Evolutionary conservation across 2,888 invertebrate genomes (phyloP).

Genomic region (Latrodectus elegans): DNA sequence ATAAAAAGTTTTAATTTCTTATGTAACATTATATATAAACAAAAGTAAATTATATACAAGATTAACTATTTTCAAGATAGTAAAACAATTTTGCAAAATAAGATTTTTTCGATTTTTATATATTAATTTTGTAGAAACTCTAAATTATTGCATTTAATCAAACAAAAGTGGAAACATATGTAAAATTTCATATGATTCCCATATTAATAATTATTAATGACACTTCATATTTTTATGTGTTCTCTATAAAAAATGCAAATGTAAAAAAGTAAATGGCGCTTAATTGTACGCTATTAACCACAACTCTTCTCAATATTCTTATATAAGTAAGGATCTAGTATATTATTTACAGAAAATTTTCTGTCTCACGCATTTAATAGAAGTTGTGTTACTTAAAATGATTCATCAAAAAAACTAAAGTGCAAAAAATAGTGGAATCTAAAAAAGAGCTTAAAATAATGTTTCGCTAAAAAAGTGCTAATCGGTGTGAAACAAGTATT

Average conservation of each 20-base stretch:
- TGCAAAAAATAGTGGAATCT: conserved; percentile 31
- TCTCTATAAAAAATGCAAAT: conserved; percentile 11
- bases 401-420: conserved; percentile 46
- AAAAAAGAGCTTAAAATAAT: not conserved
- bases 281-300: conserved; percentile 46
- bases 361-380: conserved; percentile 35
- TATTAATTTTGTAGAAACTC: too few relatives aligned
- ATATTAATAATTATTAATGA: not conserved
- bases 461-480: not conserved
- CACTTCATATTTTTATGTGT: not conserved
- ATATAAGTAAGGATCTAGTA: conserved; percentile 4
- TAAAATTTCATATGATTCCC: not conserved
- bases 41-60: too few relatives aligned
- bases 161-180: too few relatives aligned
- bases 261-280: conserved; percentile 14
- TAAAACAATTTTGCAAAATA: too few relatives aligned
- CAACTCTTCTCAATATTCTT: conserved; percentile 35
- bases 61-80: too few relatives aligned
- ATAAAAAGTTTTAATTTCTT: too few relatives aligned
- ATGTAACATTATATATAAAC: too few relatives aligned
- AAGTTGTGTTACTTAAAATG: conserved; percentile 40
- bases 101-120: too few relatives aligned
- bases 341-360: conserved; percentile 31
- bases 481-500: conserved; percentile 30
- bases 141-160: too few relatives aligned